A percentile compares a stretch with the other conserved stretches of the same genome.
Conservation (phyloP, 2,888 invertebrate genomes). For the Ennomos quercinarius region DNA sequence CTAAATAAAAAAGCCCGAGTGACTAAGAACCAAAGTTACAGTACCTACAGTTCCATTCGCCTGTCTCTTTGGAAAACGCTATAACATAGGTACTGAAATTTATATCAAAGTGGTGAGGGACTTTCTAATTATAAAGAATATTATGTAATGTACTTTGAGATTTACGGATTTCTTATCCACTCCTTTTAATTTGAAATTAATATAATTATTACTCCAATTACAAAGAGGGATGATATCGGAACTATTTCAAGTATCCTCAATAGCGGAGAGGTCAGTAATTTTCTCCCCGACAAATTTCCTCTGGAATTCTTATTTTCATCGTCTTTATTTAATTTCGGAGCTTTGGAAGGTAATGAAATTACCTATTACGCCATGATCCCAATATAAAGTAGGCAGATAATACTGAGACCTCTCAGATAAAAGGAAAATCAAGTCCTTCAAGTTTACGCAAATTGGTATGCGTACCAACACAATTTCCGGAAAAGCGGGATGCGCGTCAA, state of each 20-base stretch:
- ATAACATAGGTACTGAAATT: too few species aligned
- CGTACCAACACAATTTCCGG: conserved; percentile 44
- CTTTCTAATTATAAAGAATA: too few species aligned
- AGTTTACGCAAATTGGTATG: conserved; percentile 37
- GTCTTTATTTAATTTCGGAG: conserved; percentile 31
- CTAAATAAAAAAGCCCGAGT: too few species aligned
- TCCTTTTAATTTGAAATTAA: conserved; percentile 1
- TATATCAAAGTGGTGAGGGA: too few species aligned
- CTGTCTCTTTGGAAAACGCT: too few species aligned
- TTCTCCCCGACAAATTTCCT: conserved; percentile 7
- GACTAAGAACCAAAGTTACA: too few species aligned
- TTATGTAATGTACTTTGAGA: too few species aligned
- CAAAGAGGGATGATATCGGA: conserved; percentile 4
- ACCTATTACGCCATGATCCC: conserved; percentile 33
- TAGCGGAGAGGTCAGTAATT: conserved; percentile 11
- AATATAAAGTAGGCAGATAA: conserved; percentile 34
- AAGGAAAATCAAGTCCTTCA: conserved; percentile 27
- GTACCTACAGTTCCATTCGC: too few species aligned
- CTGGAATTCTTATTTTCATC: conserved; percentile 23
- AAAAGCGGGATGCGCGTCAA: conserved; percentile 28
- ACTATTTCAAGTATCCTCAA: conserved; percentile 10
- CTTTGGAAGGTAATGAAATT: conserved; percentile 33
- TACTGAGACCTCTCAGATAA: conserved; percentile 29
- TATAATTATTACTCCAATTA: background rate
- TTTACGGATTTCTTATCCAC: too few species aligned